phyloP scores from a whole-genome alignment of 2,888 invertebrate species.

The Scaeva pyrastri region DNA sequence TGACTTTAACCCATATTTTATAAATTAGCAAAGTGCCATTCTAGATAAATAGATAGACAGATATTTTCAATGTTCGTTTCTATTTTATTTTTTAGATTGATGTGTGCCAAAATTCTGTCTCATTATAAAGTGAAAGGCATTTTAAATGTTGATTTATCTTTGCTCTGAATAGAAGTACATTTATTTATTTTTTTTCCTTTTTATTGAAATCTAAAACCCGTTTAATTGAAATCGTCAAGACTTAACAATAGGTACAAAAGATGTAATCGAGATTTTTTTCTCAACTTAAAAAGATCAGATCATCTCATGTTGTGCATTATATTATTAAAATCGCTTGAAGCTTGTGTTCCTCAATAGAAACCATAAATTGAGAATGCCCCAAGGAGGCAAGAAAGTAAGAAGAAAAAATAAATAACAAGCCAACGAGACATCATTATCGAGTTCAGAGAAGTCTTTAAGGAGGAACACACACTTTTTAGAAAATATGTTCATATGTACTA shows the following conservation, averaged over 20 bases:
- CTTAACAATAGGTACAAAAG: slow-evolving; percentile 7
- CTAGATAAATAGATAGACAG: no score
- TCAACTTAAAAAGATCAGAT: not conserved
- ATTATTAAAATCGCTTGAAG: slow-evolving; percentile 5
- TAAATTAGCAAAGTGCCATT: no score
- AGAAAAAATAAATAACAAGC: not conserved
- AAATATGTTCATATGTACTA: no score
- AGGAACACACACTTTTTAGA: not conserved
- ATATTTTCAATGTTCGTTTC: no score
- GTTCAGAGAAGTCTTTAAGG: not conserved
- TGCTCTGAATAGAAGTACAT: not conserved
- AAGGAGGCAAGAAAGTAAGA: not conserved
- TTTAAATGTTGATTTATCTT: slow-evolving; percentile 9
- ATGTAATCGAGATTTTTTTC: slow-evolving; percentile 6
- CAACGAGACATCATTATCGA: not conserved
- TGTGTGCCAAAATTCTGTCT: not conserved
- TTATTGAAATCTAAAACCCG: slow-evolving; percentile 17
- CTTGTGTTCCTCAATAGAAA: slow-evolving; percentile 10
- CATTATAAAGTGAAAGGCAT: not conserved
- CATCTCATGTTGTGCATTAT: not conserved
- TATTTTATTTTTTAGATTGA: not conserved
- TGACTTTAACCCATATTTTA: no score
- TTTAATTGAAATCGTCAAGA: slow-evolving; percentile 27
- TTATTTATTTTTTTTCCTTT: not conserved
- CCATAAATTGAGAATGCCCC: slow-evolving; percentile 28